A percentile compares a stretch with the other conserved stretches of the same genome.
Evolutionary conservation across 2,797 vertebrate species (phyloP).

Genomic region (Sternarchorhynchus goeldii): DNA sequence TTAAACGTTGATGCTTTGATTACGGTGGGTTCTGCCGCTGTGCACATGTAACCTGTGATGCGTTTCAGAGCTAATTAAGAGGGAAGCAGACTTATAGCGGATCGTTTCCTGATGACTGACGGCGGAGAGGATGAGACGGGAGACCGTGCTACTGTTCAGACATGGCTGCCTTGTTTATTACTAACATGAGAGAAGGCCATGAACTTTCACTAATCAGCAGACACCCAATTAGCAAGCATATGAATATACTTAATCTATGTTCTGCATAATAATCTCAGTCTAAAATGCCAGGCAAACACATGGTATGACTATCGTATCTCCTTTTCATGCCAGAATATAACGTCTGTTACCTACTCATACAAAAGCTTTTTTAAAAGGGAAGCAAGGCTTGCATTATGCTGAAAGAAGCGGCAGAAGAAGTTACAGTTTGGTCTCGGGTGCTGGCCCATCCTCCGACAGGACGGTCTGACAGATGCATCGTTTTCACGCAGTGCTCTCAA

Average conservation of each 20-base stretch:
- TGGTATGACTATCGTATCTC: neutral
- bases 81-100: neutral
- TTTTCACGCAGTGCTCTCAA: constrained; percentile 32
- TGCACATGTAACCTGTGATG: neutral
- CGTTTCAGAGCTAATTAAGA: constrained; percentile 18
- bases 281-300: neutral
- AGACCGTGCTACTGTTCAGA: neutral
- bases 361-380: constrained; percentile 17
- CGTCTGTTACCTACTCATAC: neutral
- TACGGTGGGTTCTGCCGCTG: neutral
- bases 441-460: constrained; percentile 3
- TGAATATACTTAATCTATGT: neutral
- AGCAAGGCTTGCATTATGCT: neutral
- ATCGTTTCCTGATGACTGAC: constrained; percentile 24
- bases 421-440: constrained; percentile 16
- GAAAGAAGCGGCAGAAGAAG: neutral
- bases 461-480: constrained; percentile 14
- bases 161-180: constrained; percentile 18
- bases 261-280: neutral
- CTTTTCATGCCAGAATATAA: neutral
- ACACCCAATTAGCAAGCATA: constrained; percentile 8
- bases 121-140: constrained; percentile 8
- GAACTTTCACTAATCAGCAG: constrained; percentile 26
- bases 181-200: neutral
- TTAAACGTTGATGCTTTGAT: too few relatives aligned